Base-by-base conservation (phyloP, 1,140 invertebrate genomes). In the Meloidogyne exigua region DNA sequence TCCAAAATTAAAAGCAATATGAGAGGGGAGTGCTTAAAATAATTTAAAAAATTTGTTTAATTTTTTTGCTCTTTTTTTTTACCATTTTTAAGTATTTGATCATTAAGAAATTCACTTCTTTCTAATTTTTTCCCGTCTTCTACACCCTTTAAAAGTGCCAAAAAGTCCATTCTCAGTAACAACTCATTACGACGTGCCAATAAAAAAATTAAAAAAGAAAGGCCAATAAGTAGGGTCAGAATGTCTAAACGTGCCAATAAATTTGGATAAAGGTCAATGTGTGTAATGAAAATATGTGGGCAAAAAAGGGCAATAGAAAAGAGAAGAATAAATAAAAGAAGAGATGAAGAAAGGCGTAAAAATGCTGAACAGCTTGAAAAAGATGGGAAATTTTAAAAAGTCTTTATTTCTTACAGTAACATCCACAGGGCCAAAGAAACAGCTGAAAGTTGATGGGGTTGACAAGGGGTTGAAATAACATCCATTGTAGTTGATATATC, bases 381-480 rank as follows among this genome's bases (percentile, higher is more conserved):
- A 87, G 57, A 67, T 4, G 79, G 72, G 66, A 84, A 86, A 68
- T 9, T 36, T 39, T 32, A 32, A 3, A 32, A 39, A 68, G 0
- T 39, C 10, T 39, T 26, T 21, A 13, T 23, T 5, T 44, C 32
- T n/a, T 57, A 71, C 44, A 64, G 72, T 62, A 86, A 68, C 70
- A 83, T 82, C 86, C 87, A 86, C 36, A 86, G 75, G 18, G 79
- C 80, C 65, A 79, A 81, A n/a, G 85, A 86, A 62, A 83, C 68
- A 9, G 80, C 69, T 7, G 86, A 79, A 69, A 86, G 85, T 70
- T 84, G 79, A 9, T 83, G 76, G n/a, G 76, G 73, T 13, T 79
- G 81, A 68, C 84, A 86, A 21, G 79, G 79, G 3, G 77, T 68
- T 28, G 69, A 62, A 39, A 74, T 5, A 7, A 18, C 15, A 64